Conservation (phyloP, 2,888 invertebrate species). For the Idaea aversata region DNA sequence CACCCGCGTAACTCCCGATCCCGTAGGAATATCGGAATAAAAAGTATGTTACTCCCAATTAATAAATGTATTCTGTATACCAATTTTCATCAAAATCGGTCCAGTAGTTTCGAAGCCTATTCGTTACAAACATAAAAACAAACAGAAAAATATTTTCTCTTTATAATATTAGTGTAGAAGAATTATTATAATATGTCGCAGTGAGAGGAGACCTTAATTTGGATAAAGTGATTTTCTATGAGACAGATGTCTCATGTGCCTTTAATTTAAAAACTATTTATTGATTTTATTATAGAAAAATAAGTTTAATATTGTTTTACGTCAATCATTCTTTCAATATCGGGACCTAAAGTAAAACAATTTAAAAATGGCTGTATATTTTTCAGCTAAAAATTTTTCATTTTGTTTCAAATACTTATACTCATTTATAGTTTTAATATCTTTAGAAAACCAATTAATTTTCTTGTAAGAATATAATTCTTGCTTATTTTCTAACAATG, state of each 20-base stretch:
- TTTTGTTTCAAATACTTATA: not conserved
- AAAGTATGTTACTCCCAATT: no score
- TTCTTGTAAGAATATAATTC: not conserved
- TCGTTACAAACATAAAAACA: no score
- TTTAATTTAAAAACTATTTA: not conserved
- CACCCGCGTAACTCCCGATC: no score
- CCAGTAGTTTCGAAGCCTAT: no score
- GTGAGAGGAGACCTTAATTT: no score
- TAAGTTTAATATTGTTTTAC: not conserved
- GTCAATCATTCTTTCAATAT: not conserved
- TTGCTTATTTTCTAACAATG: not conserved
- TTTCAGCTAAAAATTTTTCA: not conserved
- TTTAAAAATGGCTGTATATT: not conserved
- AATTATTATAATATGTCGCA: no score
- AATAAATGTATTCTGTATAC: no score
- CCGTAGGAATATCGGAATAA: no score
- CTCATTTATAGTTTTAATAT: not conserved
- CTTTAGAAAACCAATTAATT: not conserved
- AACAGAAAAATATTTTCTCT: no score
- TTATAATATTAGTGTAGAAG: no score
- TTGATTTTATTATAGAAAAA: not conserved
- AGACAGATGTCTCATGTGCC: not conserved
- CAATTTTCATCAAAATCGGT: no score
- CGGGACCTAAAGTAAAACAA: not conserved
- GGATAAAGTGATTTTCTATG: not conserved